Conservation (phyloP, 2,797 vertebrate genomes). For the Macrochelys suwanniensis region DNA sequence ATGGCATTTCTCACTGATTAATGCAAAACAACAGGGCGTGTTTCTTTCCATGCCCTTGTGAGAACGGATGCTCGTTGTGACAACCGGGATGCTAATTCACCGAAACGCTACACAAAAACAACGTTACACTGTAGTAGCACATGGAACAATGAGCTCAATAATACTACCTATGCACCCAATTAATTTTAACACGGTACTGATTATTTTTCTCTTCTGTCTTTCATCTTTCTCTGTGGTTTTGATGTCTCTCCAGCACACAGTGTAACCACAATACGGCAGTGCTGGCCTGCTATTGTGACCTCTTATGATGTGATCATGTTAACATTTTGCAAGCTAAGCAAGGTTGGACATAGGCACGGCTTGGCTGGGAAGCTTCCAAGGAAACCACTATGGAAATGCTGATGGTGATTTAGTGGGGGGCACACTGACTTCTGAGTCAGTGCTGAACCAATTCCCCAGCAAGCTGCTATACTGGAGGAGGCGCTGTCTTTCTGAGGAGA, state of each 20-base stretch:
- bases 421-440: background rate
- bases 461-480: background rate
- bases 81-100: background rate
- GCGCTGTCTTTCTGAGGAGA: background rate
- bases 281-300: constrained; percentile 1
- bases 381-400: background rate
- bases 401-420: background rate
- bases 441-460: background rate
- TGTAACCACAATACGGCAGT: background rate
- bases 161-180: background rate
- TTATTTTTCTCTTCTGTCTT: background rate
- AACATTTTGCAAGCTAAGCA: background rate
- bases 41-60: background rate
- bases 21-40: background rate
- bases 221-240: background rate
- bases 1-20: background rate
- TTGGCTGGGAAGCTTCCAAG: background rate
- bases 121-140: background rate
- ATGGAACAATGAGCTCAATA: background rate
- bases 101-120: background rate
- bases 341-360: background rate
- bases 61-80: background rate
- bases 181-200: background rate
- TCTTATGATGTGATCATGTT: background rate
- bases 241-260: background rate